A percentile compares a stretch with the other conserved stretches of the same genome.
Conservation (phyloP, 2,797 vertebrate species). For the Syngnathus acus region DNA sequence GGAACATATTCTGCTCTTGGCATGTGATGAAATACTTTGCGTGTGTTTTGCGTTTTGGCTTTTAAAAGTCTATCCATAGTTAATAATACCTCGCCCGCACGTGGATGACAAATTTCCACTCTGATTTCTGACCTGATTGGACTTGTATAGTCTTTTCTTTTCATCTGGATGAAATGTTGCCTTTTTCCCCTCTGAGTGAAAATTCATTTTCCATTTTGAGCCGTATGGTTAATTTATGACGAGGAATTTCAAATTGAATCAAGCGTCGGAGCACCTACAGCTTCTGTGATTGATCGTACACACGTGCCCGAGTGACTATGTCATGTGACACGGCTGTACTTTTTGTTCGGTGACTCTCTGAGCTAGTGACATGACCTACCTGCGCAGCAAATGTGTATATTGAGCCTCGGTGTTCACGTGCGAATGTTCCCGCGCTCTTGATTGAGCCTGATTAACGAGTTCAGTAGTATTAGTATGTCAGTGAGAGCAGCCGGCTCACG, state of each 20-base stretch:
- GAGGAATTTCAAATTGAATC: not conserved
- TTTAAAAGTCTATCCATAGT: slow-evolving; percentile 31
- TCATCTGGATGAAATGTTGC: slow-evolving; percentile 2
- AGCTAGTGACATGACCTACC: slow-evolving; percentile 45
- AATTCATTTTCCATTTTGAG: not conserved
- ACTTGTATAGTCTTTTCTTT: slow-evolving; percentile 6
- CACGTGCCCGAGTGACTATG: slow-evolving; percentile 21
- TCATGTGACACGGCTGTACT: slow-evolving; percentile 29
- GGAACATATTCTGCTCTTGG: not conserved
- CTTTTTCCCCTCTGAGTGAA: not conserved
- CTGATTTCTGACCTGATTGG: slow-evolving; percentile 5
- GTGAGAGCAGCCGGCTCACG: slow-evolving; percentile 19
- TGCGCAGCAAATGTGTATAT: not conserved
- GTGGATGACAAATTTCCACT: slow-evolving; percentile 17
- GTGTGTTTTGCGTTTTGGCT: slow-evolving; percentile 24
- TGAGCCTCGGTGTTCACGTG: slow-evolving; percentile 17
- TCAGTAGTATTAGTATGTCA: slow-evolving; percentile 32
- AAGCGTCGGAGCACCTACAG: not conserved
- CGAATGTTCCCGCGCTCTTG: not conserved
- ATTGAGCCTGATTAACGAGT: slow-evolving; percentile 2
- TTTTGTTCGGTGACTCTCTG: slow-evolving; percentile 41
- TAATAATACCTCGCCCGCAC: slow-evolving; percentile 30
- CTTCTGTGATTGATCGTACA: not conserved
- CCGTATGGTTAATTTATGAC: not conserved
- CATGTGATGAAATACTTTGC: slow-evolving; percentile 12